These are phyloP conservation scores for Penelope pileata DNA, from an alignment of 2,113 vertebrate genomes.

Conservation along the genomic window DNA sequence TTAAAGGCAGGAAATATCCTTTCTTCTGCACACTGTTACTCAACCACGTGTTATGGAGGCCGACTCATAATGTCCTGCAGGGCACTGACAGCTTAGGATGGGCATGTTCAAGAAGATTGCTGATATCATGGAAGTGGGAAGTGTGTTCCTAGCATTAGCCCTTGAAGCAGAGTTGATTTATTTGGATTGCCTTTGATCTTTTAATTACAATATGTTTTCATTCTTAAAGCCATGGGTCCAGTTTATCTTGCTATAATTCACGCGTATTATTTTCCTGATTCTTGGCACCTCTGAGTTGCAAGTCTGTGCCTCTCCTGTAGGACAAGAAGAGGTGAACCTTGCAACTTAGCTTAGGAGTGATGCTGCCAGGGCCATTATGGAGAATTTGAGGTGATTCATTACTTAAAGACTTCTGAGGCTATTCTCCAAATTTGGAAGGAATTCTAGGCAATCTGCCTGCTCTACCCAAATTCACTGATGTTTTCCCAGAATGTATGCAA, in stretches of 20 bases:
- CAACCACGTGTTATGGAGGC: neutral
- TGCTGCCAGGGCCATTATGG: slow-evolving; percentile 30
- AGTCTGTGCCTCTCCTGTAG: slow-evolving; percentile 46
- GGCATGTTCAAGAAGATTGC: slow-evolving; percentile 2
- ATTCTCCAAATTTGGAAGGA: slow-evolving; percentile 53
- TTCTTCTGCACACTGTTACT: neutral
- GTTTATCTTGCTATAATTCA: slow-evolving; percentile 38
- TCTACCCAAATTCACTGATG: slow-evolving; percentile 7
- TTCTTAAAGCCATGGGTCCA: slow-evolving; percentile 39
- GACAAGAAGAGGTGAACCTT: slow-evolving; percentile 61
- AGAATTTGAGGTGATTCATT: slow-evolving; percentile 61
- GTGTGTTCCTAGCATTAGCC: slow-evolving; percentile 6
- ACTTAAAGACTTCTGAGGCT: slow-evolving; percentile 54
- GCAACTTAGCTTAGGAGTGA: slow-evolving; percentile 49
- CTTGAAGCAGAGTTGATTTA: slow-evolving; percentile 1
- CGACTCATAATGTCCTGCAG: neutral
- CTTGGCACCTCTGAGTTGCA: slow-evolving; percentile 32
- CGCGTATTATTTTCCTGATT: slow-evolving; percentile 12
- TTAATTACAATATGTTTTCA: slow-evolving; percentile 34
- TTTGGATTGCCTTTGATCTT: slow-evolving; percentile 49
- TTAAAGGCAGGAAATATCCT: neutral
- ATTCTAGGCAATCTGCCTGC: neutral
- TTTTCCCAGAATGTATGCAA: slow-evolving; percentile 37
- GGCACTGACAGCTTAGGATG: slow-evolving; percentile 6
- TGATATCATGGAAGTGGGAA: neutral